These are phyloP conservation scores for Sarcophaga caerulescens DNA, from an alignment of 2,888 invertebrate species.

Conservation along the genomic window DNA sequence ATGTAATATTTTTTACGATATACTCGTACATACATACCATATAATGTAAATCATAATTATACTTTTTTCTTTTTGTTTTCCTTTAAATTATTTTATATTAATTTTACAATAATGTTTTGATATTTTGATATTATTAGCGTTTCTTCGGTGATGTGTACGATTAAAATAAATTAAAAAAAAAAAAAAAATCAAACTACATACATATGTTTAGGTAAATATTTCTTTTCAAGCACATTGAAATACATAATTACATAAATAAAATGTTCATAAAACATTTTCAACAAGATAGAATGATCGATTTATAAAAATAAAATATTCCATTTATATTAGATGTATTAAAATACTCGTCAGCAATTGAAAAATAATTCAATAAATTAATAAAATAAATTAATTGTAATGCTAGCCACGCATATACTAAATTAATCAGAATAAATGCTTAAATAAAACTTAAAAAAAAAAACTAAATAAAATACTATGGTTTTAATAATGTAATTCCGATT, in stretches of 20 bases:
- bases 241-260: conserved; percentile 30
- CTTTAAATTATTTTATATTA: not conserved
- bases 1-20: conserved; percentile 52
- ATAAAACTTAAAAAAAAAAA: conserved; percentile 53
- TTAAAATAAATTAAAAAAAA: no score
- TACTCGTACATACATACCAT: not conserved
- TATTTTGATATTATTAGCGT: no score
- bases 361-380: conserved; percentile 67
- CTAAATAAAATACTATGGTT: not conserved
- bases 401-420: conserved; percentile 76
- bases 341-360: conserved; percentile 44
- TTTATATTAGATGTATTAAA: conserved; percentile 62
- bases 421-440: conserved; percentile 71
- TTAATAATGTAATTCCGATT: not conserved
- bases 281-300: conserved; percentile 36
- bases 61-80: conserved; percentile 36
- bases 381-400: conserved; percentile 76
- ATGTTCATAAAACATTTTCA: conserved; percentile 28
- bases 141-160: no score
- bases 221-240: conserved; percentile 46
- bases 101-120: no score
- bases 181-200: not conserved
- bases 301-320: conserved; percentile 58
- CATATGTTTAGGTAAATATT: conserved; percentile 7
- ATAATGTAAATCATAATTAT: not conserved